These are phyloP conservation scores for Catagonus wagneri DNA, from an alignment of 2,113 vertebrate genomes.

Conservation along the genomic window DNA sequence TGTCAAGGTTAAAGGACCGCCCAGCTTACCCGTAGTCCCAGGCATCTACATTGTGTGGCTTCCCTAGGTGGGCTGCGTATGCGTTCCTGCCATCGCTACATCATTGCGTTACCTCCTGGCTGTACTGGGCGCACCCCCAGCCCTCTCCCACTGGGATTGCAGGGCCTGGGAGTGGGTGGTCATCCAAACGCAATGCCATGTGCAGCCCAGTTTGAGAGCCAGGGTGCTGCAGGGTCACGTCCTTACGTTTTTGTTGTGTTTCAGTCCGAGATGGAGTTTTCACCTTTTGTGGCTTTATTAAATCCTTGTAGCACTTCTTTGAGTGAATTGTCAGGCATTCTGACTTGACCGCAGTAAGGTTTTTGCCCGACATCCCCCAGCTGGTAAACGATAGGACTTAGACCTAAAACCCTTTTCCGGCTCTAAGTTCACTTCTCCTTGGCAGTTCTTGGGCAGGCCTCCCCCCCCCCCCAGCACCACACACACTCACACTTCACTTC, in stretches of 20 bases:
- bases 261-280: not conserved
- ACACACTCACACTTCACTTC: too few species aligned
- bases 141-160: not conserved
- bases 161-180: not conserved
- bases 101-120: not conserved
- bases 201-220: not conserved
- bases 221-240: not conserved
- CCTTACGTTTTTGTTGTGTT: not conserved
- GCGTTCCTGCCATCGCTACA: not conserved
- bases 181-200: not conserved
- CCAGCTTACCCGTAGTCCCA: not conserved
- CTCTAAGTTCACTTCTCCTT: not conserved
- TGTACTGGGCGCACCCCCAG: not conserved
- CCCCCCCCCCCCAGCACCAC: too few species aligned
- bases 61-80: not conserved
- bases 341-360: not conserved
- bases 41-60: not conserved
- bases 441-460: rapidly evolving
- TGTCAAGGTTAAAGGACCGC: not conserved
- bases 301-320: not conserved
- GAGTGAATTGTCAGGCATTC: not conserved
- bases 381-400: not conserved
- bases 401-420: not conserved
- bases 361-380: not conserved
- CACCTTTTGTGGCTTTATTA: not conserved